Percentiles rank a stretch among this genome's conserved stretches.
Evolutionary conservation across 2,113 vertebrate species (phyloP).

Genomic region (Todiramphus chloris): DNA sequence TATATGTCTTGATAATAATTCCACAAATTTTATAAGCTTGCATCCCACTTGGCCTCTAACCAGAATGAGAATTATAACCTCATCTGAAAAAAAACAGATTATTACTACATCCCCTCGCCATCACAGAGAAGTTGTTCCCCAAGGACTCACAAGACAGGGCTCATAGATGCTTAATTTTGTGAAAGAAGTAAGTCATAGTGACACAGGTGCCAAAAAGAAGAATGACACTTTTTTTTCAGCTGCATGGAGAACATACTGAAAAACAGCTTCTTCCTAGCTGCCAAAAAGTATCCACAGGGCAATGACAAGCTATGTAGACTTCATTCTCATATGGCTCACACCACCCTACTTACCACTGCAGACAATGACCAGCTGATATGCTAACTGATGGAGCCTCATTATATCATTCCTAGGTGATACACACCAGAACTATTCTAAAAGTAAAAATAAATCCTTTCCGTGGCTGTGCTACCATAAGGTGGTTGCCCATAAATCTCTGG

Average conservation of each 20-base stretch:
- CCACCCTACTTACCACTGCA: not conserved
- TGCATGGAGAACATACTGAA: not conserved
- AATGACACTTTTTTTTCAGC: not conserved
- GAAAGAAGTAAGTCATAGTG: slow-evolving; percentile 1
- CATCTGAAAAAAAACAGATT: not conserved
- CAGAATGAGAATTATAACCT: not conserved
- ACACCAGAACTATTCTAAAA: not conserved
- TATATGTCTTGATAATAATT: not conserved
- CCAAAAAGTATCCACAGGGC: not conserved
- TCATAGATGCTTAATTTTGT: slow-evolving; percentile 15
- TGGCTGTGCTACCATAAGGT: not conserved
- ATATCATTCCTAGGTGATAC: not conserved
- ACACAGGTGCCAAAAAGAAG: slow-evolving; percentile 1
- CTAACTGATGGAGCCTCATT: not conserved
- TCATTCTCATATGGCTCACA: not conserved
- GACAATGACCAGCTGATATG: not conserved
- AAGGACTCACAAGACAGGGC: not conserved
- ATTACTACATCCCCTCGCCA: not conserved
- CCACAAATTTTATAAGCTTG: not conserved
- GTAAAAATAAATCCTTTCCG: not conserved
- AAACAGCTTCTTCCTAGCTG: not conserved
- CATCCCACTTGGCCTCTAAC: not conserved
- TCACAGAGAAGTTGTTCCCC: not conserved
- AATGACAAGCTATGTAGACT: not conserved
- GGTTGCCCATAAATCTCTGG: slow-evolving; percentile 18